Evolutionary conservation across 2,888 invertebrate genomes (phyloP), one percentile per base, ranked within the genome.

Genomic region (Apotomis capreana): DNA sequence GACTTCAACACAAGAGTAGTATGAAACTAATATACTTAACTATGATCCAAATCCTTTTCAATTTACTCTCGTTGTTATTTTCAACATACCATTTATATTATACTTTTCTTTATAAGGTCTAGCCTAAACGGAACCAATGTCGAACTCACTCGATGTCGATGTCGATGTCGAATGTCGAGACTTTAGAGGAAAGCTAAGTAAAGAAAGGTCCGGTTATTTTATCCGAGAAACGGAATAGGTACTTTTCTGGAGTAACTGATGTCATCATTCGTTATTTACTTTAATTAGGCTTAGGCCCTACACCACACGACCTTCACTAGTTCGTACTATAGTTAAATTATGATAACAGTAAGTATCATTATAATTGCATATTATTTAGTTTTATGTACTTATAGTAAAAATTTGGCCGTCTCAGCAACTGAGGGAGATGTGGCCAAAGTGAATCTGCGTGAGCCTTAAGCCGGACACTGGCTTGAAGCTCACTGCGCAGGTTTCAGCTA

Each of bases 141-240:
- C 58, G 63, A 58, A 61, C 51, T 69, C 69, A 69, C 62, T 68
- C 62, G 58, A 69, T 69, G 52, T 59, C 64, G 59, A 15, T 70
- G 44, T 58, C 69, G 52, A 63, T 26, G 67, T 51, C 58, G n/a
- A n/a, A n/a, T n/a, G n/a, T n/a, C n/a, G n/a, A n/a, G n/a, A n/a
- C n/a, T 63, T 51, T 44, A 40, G 57, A n/a, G 12, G 54, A 52
- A 46, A 13, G 37, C 62, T 69, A 58, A 58, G 26, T 51, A 52
- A 58, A 44, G 70, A 58, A 70, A 52, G 49, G 46, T 57, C 37
- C 12, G 5, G 36, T 49, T 69, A 44, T 44, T 61, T 13, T 55
- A 5, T 46, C n/a, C 10, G 9, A 51, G 62, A 62, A 37, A 37
- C 26, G 36, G 46, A 61, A 69, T 60, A 60, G n/a, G n/a, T n/a